Conservation (phyloP, 1,140 invertebrate genomes). For the Calephelis nemesis region DNA sequence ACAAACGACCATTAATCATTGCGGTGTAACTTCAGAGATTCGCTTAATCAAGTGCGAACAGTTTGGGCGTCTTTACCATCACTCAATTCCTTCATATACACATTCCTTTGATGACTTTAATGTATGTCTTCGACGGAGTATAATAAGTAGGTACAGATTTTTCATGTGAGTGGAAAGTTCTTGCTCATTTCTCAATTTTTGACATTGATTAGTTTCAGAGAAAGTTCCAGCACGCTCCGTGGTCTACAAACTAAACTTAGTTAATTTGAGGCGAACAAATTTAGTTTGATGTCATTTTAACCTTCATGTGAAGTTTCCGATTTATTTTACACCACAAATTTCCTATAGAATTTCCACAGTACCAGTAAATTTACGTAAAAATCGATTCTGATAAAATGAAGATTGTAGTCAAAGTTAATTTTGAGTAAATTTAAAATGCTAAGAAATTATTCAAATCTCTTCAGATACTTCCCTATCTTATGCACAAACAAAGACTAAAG, state of each 20-base stretch:
- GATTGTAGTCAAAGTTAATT: too few relatives aligned
- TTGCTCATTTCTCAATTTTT: conserved; percentile 9
- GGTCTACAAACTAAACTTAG: not conserved
- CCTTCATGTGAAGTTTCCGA: too few relatives aligned
- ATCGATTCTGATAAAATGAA: too few relatives aligned
- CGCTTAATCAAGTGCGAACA: not conserved
- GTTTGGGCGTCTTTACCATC: conserved; percentile 11
- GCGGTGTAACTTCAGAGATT: conserved; percentile 1
- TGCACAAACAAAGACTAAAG: too few relatives aligned
- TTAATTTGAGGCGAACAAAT: not conserved
- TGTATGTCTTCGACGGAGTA: conserved; percentile 2
- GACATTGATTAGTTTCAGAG: conserved; percentile 6
- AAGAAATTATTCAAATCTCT: not conserved
- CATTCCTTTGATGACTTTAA: conserved; percentile 12
- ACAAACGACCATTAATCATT: conserved; percentile 4
- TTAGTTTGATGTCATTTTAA: not conserved
- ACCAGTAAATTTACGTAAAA: too few relatives aligned
- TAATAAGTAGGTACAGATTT: not conserved
- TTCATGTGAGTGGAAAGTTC: conserved; percentile 9
- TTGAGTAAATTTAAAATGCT: too few relatives aligned
- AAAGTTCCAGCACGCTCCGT: not conserved
- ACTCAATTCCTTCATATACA: not conserved
- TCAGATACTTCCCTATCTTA: too few relatives aligned
- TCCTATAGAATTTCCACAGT: too few relatives aligned
- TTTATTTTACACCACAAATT: too few relatives aligned